These are phyloP conservation scores for Parnassius glacialis DNA, from an alignment of 2,888 invertebrate species.

Conservation along the genomic window DNA sequence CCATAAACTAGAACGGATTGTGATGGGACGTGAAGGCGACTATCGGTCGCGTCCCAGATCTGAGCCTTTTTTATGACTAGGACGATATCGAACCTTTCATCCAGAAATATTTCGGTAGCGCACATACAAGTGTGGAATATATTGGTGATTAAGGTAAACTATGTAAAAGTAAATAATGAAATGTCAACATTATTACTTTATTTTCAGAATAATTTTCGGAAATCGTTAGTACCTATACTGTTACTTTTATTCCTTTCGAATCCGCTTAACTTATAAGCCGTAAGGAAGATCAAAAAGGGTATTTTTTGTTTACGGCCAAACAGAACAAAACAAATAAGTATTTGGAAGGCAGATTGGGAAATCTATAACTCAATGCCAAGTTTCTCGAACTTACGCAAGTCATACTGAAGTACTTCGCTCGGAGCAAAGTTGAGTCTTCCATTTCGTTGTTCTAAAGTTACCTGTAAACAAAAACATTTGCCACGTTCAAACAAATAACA, in stretches of 20 bases:
- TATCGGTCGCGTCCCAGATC: constrained; percentile 62
- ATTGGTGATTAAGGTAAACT: constrained; percentile 6
- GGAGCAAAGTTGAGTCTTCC: constrained; percentile 57
- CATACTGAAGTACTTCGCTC: constrained; percentile 62
- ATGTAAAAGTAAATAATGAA: too few species aligned
- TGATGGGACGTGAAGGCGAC: constrained; percentile 55
- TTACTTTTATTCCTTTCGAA: too few species aligned
- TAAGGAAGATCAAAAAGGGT: constrained; percentile 53
- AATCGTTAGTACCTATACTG: neutral
- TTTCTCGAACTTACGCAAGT: constrained; percentile 68
- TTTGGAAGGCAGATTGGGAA: constrained; percentile 71
- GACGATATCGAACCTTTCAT: constrained; percentile 71
- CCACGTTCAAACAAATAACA: constrained; percentile 34
- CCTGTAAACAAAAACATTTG: constrained; percentile 70
- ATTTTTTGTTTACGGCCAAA: constrained; percentile 71
- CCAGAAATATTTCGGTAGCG: constrained; percentile 62
- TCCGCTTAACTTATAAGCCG: constrained; percentile 1
- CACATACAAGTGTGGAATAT: constrained; percentile 60
- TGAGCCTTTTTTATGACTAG: constrained; percentile 70
- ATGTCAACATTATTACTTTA: too few species aligned
- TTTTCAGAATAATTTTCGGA: neutral
- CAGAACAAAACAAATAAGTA: constrained; percentile 75
- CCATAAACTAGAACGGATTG: constrained; percentile 68
- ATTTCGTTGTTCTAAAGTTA: constrained; percentile 64
- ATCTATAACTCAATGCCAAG: constrained; percentile 80